Evolutionary conservation across 2,888 invertebrate genomes (phyloP).

Genomic region (Agonopterix heracliana): DNA sequence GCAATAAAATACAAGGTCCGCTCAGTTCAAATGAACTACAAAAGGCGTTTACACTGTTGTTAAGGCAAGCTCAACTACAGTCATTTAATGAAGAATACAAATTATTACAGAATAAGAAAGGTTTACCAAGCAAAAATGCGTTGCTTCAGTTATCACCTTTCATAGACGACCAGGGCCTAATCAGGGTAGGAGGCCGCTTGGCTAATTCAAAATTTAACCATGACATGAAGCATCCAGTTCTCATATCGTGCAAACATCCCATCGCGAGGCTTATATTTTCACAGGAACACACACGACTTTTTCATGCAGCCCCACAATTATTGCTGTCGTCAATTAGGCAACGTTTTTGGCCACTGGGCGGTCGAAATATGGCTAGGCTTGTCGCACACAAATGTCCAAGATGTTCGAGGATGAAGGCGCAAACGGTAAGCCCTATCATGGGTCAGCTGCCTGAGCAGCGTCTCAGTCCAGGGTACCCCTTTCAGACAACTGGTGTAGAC

Average conservation of each 20-base stretch:
- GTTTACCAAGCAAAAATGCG: neutral
- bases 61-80: neutral
- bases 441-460: neutral
- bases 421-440: neutral
- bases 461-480: conserved; percentile 1
- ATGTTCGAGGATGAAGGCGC: neutral
- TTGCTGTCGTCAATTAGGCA: conserved; percentile 1
- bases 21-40: too few species aligned
- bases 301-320: neutral
- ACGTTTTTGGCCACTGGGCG: neutral
- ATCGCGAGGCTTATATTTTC: neutral
- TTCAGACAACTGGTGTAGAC: conserved; percentile 1
- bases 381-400: neutral
- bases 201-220: neutral
- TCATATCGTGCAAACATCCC: neutral
- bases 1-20: too few species aligned
- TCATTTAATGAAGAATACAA: neutral
- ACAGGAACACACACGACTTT: neutral
- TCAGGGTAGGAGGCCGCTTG: too few species aligned
- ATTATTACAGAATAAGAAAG: neutral
- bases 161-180: too few species aligned
- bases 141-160: neutral
- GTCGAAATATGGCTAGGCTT: neutral
- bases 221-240: neutral
- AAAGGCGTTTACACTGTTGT: too few species aligned